Evolutionary conservation across 2,888 invertebrate species (phyloP).

Genomic region (Dasysyrphus tricinctus): DNA sequence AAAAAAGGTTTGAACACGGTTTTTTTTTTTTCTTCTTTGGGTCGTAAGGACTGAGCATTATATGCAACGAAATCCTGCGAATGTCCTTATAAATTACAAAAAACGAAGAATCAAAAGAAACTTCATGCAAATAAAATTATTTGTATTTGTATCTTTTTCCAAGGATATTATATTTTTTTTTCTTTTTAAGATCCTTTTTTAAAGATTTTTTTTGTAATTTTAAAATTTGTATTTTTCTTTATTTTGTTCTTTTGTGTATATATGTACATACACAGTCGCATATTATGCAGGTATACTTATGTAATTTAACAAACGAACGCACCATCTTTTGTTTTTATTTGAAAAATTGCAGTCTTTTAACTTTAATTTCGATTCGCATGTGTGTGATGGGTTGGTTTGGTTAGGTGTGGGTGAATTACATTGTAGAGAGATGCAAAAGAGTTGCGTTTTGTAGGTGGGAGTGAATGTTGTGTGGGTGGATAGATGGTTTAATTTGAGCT

Average conservation of each 20-base stretch:
- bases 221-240: background rate
- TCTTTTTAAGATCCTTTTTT: constrained; percentile 24
- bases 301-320: constrained; percentile 57
- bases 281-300: too few species aligned
- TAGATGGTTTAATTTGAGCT: constrained; percentile 12
- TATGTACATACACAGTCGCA: background rate
- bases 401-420: background rate
- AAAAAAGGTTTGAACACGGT: constrained; percentile 2
- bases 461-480: background rate
- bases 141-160: constrained; percentile 46
- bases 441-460: constrained; percentile 5
- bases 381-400: background rate
- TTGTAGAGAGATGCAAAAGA: constrained; percentile 18
- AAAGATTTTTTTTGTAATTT: background rate
- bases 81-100: constrained; percentile 57
- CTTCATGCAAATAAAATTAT: constrained; percentile 54
- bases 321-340: constrained; percentile 62
- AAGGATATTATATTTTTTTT: constrained; percentile 9
- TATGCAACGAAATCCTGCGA: constrained; percentile 55
- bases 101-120: constrained; percentile 53
- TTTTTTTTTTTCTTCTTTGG: constrained; percentile 13
- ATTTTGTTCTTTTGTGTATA: constrained; percentile 27
- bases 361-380: constrained; percentile 41
- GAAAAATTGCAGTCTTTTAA: constrained; percentile 50
- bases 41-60: constrained; percentile 45